These are phyloP conservation scores for Pachypeltis micranthus DNA, from an alignment of 1,140 invertebrate species.

Conservation along the genomic window DNA sequence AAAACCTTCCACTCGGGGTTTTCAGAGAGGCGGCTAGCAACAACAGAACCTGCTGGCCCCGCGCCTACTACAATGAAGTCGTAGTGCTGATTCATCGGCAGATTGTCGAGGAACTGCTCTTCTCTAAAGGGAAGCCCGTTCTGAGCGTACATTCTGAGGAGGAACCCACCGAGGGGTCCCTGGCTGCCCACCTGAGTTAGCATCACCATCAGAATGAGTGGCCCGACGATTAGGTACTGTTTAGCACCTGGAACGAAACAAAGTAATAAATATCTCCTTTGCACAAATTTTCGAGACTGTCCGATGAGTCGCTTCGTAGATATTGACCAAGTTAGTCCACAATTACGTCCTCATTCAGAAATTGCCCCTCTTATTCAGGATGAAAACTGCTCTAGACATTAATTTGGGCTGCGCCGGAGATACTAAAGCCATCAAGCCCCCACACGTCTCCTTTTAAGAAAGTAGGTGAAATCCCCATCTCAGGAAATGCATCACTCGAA, in stretches of 20 bases:
- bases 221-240: background rate
- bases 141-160: background rate
- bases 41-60: constrained; percentile 43
- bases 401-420: no score
- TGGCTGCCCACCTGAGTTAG: background rate
- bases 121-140: background rate
- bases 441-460: no score
- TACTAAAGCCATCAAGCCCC: no score
- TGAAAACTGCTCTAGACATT: no score
- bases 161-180: background rate
- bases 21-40: constrained; percentile 45
- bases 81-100: constrained; percentile 21
- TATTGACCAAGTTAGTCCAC: background rate
- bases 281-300: background rate
- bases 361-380: no score
- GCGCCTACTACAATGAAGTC: constrained; percentile 38
- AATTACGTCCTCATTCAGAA: no score
- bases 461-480: no score
- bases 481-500: no score
- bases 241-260: background rate
- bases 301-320: background rate
- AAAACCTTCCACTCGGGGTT: constrained; percentile 37
- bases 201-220: background rate
- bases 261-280: background rate
- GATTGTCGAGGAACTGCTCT: background rate